Percentiles rank a stretch among this genome's conserved stretches.
These are phyloP conservation scores for Trypoxylon attenuatum DNA, from an alignment of 2,888 invertebrate species.

Conservation along the genomic window DNA sequence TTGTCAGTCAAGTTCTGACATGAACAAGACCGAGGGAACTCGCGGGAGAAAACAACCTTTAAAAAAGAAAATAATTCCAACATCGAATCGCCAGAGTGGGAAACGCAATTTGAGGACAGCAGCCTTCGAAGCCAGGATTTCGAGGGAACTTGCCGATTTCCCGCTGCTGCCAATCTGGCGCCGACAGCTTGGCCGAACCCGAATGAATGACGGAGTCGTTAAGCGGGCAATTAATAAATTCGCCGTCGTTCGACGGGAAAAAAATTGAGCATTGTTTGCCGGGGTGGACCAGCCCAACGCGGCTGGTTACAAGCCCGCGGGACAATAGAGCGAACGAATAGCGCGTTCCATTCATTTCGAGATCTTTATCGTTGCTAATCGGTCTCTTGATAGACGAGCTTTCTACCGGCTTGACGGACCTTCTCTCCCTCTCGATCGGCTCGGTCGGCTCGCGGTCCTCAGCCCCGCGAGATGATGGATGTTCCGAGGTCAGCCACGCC, in stretches of 20 bases:
- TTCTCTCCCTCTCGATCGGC: too few species aligned
- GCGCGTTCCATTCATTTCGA: conserved; percentile 53
- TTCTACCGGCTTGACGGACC: conserved; percentile 37
- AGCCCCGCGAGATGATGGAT: conserved; percentile 50
- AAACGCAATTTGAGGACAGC: too few species aligned
- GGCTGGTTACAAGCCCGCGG: conserved; percentile 23
- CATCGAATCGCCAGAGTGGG: too few species aligned
- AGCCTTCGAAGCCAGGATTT: too few species aligned
- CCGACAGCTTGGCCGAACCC: not conserved
- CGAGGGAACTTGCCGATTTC: too few species aligned
- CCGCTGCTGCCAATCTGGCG: not conserved
- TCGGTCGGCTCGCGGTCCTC: conserved; percentile 47
- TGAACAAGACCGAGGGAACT: too few species aligned
- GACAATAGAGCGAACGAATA: conserved; percentile 43
- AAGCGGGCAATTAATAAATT: conserved; percentile 2
- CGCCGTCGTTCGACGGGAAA: too few species aligned
- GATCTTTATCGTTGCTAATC: conserved; percentile 58
- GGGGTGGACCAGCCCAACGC: not conserved
- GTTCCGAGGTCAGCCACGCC: conserved; percentile 36
- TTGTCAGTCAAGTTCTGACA: too few species aligned
- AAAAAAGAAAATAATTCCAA: too few species aligned
- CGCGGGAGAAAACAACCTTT: too few species aligned
- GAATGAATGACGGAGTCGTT: not conserved
- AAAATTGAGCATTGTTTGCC: conserved; percentile 3
- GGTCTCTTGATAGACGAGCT: conserved; percentile 54